A percentile compares a stretch with the other conserved stretches of the same genome.
phyloP scores from a whole-genome alignment of 2,888 invertebrate genomes.

The Anthophora plumipes region DNA sequence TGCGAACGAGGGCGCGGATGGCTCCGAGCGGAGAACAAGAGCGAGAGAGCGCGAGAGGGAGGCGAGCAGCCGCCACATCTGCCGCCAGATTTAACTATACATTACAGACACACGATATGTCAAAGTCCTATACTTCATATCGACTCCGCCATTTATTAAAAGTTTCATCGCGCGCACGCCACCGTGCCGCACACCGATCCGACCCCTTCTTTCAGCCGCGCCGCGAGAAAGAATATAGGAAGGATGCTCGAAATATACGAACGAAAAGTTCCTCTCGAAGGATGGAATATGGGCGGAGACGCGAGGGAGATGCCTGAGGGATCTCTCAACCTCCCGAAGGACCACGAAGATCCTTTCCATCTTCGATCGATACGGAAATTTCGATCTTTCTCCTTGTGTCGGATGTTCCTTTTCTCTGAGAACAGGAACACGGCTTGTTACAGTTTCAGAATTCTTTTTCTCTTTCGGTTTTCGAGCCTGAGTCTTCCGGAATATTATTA shows the following conservation, averaged over 20 bases:
- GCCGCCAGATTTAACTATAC: constrained; percentile 85
- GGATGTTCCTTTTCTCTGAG: neutral
- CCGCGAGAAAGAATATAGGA: constrained; percentile 67
- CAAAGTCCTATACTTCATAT: constrained; percentile 85
- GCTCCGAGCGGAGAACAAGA: constrained; percentile 53
- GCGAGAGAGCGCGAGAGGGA: constrained; percentile 67
- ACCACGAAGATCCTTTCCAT: neutral
- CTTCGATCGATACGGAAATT: constrained; percentile 1
- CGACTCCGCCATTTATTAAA: constrained; percentile 85
- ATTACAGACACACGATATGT: constrained; percentile 85
- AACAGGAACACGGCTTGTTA: neutral
- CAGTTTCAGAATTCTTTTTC: neutral
- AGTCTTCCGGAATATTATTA: too few relatives aligned
- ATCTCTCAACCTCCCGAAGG: constrained; percentile 49
- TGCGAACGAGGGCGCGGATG: constrained; percentile 63
- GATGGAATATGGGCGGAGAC: constrained; percentile 40
- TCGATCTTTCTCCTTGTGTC: neutral
- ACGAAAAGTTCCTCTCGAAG: constrained; percentile 67
- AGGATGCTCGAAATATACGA: constrained; percentile 76
- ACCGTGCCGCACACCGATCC: constrained; percentile 64
- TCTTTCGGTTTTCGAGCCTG: too few relatives aligned
- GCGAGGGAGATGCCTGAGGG: constrained; percentile 33
- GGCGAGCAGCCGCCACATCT: constrained; percentile 82
- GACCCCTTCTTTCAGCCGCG: constrained; percentile 67
- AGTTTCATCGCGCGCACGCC: constrained; percentile 83